phyloP scores from a whole-genome alignment of 2,113 vertebrate species.

The Caranx ignobilis region DNA sequence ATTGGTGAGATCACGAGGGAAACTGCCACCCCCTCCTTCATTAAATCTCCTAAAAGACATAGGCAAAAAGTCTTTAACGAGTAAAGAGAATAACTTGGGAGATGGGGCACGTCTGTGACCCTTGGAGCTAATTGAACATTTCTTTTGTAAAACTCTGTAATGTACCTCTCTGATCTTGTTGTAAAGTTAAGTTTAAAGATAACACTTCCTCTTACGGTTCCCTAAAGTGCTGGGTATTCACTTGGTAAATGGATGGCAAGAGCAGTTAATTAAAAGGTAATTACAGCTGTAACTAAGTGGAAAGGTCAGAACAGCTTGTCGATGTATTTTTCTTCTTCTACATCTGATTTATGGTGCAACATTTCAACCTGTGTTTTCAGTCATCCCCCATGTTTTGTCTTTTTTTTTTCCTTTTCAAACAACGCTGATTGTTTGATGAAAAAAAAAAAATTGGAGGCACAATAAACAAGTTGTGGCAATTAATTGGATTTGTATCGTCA shows the following conservation, averaged over 20 bases:
- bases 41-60: slow-evolving; percentile 67
- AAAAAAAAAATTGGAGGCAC: not conserved
- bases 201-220: slow-evolving; percentile 25
- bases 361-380: slow-evolving; percentile 8
- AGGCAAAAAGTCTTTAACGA: slow-evolving; percentile 22
- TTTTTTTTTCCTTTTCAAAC: not conserved
- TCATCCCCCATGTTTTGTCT: not conserved
- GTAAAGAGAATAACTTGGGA: slow-evolving; percentile 32
- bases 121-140: slow-evolving; percentile 46
- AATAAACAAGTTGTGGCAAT: not conserved
- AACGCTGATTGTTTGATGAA: not conserved
- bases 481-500: not conserved
- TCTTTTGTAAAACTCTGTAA: slow-evolving; percentile 33
- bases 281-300: slow-evolving; percentile 55
- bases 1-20: slow-evolving; percentile 62
- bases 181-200: slow-evolving; percentile 51
- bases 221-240: slow-evolving; percentile 35
- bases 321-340: slow-evolving; percentile 33
- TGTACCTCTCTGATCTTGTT: slow-evolving; percentile 35
- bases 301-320: slow-evolving; percentile 56
- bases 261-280: slow-evolving; percentile 65
- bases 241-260: slow-evolving; percentile 37
- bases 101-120: slow-evolving; percentile 38
- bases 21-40: slow-evolving; percentile 68
- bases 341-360: slow-evolving; percentile 29